A percentile compares a stretch with the other conserved stretches of the same genome.
Conservation (phyloP, 2,888 invertebrate genomes). For the Aspidiotus destructor region DNA sequence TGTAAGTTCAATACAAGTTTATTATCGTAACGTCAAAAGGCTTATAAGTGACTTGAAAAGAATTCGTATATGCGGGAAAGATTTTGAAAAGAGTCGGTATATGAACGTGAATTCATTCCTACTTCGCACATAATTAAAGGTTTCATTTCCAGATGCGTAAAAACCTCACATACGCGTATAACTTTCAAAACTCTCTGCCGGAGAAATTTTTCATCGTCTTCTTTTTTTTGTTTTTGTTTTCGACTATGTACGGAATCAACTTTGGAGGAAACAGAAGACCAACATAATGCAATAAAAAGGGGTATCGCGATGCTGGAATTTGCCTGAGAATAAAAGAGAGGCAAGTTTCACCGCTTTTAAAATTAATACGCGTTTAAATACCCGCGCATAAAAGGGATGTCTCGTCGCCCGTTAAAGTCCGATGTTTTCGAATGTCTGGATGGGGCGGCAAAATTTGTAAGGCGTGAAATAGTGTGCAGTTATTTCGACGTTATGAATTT, state of each 20-base stretch:
- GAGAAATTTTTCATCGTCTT: neutral
- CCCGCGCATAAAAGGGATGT: neutral
- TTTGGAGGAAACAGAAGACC: too few species aligned
- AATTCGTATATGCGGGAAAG: too few species aligned
- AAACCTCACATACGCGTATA: neutral
- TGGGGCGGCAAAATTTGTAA: neutral
- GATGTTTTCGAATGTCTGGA: slow-evolving; percentile 12
- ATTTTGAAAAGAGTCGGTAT: too few species aligned
- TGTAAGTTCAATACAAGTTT: slow-evolving; percentile 8
- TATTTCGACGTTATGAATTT: slow-evolving; percentile 8
- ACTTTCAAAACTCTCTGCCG: neutral
- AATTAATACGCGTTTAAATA: slow-evolving; percentile 13
- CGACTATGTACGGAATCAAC: neutral
- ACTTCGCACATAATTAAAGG: too few species aligned
- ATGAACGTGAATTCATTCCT: too few species aligned
- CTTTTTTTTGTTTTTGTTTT: neutral
- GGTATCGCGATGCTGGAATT: neutral
- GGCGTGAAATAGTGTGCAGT: slow-evolving; percentile 12
- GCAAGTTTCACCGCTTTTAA: neutral
- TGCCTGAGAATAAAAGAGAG: neutral
- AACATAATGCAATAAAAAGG: neutral
- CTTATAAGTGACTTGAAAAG: too few species aligned
- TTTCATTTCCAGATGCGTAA: too few species aligned
- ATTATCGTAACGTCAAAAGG: too few species aligned
- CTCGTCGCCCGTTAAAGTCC: neutral